Evolutionary conservation across 2,888 invertebrate species (phyloP), one percentile per base, ranked within the genome.

Genomic region (Tenthredo notha): DNA sequence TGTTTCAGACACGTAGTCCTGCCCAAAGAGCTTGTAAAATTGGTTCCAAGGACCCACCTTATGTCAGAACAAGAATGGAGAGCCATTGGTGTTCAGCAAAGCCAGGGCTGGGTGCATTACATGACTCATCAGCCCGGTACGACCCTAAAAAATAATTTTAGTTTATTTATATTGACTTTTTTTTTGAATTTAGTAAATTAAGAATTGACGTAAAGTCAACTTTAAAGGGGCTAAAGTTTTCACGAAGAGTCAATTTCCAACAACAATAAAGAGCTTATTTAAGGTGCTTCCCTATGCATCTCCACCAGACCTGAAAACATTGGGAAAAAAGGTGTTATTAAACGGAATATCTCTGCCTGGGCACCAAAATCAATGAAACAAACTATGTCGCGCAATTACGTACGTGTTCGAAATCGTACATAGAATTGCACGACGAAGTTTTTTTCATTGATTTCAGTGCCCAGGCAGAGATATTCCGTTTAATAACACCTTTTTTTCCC

Each of bases 41-140:
- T 97, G 87, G 97, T 99, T 37, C 99, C 99, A 0, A 98, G 97
- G 94, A 97, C 97, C 84, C 98, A 98, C 93, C 94, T 99, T 86
- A 98, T 99, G 98, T 95, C 97, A 0, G 99, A 99, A 93, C 94
- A 96, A 75, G 99, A 99, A 94, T 99, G 99, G 99, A 95, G 99
- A 91, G 95, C 96, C 85, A 97, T 99, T 87, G 99, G 99, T 0
- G 98, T 99, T 0, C 98, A 98, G 93, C 99, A 99, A 93, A 98
- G 98, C 90, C 97, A 97, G 90, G 99, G 99, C 82, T 99, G 99
- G 99, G 96, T 98, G 18, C 99, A 99, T 94, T 99, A 99, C 90
- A 98, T 99, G 98, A 97, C 96, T 88, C 99, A 99, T 93, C 96
- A 97, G 90, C 99, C 99, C 92, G 98, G 98, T 98, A 94, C 91